Percentiles rank a stretch among this genome's conserved stretches.
Evolutionary conservation across 2,888 invertebrate genomes (phyloP).

Genomic region (Dynastes grantii): DNA sequence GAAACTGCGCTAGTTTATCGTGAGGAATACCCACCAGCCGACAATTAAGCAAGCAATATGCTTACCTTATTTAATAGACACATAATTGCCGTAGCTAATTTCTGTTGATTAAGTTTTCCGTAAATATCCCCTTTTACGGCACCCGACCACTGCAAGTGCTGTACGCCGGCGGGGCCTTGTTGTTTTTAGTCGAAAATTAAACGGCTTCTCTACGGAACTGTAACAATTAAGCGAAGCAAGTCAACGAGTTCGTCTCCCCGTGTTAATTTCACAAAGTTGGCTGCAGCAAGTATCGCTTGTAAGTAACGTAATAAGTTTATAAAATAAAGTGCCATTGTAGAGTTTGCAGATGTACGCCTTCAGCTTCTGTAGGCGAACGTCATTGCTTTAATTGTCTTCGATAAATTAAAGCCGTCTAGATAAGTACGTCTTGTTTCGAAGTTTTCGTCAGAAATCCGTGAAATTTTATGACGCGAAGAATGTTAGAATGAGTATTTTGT

Average conservation of each 20-base stretch:
- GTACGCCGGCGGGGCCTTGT: conserved; percentile 7
- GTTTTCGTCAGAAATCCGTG: not conserved
- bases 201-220: conserved; percentile 52
- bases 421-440: conserved; percentile 28
- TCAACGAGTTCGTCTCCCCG: conserved; percentile 42
- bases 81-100: conserved; percentile 49
- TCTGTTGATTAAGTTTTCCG: conserved; percentile 51
- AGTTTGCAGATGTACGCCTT: conserved; percentile 53
- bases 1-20: not conserved
- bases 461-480: not conserved
- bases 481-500: not conserved
- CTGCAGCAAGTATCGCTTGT: conserved; percentile 47
- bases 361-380: conserved; percentile 48
- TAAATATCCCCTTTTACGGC: conserved; percentile 40
- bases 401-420: conserved; percentile 52
- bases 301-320: conserved; percentile 56
- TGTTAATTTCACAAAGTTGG: conserved; percentile 55
- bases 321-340: conserved; percentile 55
- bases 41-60: conserved; percentile 46
- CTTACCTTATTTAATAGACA: conserved; percentile 50
- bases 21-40: conserved; percentile 9
- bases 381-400: conserved; percentile 54
- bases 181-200: conserved; percentile 51
- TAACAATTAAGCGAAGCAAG: conserved; percentile 54
- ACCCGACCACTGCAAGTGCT: too few relatives aligned